Base-by-base conservation (phyloP, 2,113 vertebrate species). In the Heterotilapia buettikoferi region DNA sequence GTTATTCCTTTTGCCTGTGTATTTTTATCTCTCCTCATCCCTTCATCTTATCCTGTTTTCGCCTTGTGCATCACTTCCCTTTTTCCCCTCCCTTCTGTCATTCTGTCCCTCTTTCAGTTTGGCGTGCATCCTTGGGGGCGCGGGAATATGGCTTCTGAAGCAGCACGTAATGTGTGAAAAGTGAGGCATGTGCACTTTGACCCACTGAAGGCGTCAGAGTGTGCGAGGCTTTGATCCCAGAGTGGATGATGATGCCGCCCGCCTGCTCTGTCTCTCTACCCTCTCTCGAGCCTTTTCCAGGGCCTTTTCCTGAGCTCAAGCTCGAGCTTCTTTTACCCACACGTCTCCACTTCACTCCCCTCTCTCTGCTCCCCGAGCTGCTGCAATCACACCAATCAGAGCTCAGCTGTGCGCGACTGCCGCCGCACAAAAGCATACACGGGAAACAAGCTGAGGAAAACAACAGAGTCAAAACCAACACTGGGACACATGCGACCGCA, bases 381-480 rank as follows among this genome's bases (percentile, higher is more conserved):
- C 82, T 88, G 57, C 90, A 80, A 86, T 92, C 92, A 76, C 92
- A 91, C 89, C 89, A 90, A 92, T 91, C 93, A 88, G 43, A 86
- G 85, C 88, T 87, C 86, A 71, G 89, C 89, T 84, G 88, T 89
- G 92, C 80, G 87, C 50, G 88, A 92, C 93, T 52, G 91, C 91
- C 21, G 59, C 68, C 16, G 18, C 89, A 92, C 86, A 89, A 92
- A 90, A 85, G 86, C 91, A 82, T 68, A 86, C 88, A 89, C 26
- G 85, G 84, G 90, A 94, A 92, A 90, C 89, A 81, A 90, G 91
- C 88, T 80, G 91, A 86, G 68, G 89, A 93, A 93, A 94, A 94
- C 93, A 94, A 94, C 93, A 90, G 92, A 94, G 92, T 94, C 89
- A 84, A 91, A 95, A 92, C 89, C 90, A 91, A 92, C 88, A 92